These are phyloP conservation scores for Numenius arquata DNA, from an alignment of 2,113 vertebrate species.

Conservation along the genomic window DNA sequence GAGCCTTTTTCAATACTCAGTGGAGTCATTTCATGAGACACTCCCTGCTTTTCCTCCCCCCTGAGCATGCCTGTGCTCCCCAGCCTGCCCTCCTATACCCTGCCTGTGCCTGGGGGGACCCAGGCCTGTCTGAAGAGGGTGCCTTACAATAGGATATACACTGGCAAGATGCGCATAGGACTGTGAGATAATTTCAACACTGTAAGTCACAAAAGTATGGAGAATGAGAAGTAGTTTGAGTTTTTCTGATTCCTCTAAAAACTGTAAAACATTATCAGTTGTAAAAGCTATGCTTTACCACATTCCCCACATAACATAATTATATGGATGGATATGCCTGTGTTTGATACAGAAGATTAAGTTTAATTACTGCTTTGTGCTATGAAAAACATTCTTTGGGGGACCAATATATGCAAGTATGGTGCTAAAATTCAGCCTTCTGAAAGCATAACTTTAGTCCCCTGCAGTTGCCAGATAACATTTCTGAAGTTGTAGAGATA, in stretches of 20 bases:
- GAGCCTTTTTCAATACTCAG: background rate
- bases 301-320: background rate
- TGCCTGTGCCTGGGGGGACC: background rate
- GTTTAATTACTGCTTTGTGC: conserved; percentile 14
- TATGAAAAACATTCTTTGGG: background rate
- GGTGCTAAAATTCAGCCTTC: conserved; percentile 16
- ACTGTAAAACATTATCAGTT: background rate
- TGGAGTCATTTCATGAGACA: background rate
- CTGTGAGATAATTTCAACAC: background rate
- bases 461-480: conserved; percentile 53
- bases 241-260: background rate
- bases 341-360: conserved; percentile 19
- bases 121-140: background rate
- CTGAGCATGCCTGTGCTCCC: background rate
- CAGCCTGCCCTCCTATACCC: background rate
- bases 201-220: background rate
- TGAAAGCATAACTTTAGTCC: conserved; percentile 6
- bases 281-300: background rate
- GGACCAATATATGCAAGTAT: background rate
- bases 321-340: background rate
- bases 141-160: background rate
- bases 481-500: conserved; percentile 58
- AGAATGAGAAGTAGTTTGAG: background rate
- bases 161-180: background rate
- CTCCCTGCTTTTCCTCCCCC: background rate